phyloP scores from a whole-genome alignment of 1,140 invertebrate species.

The Zaprionus inermis region DNA sequence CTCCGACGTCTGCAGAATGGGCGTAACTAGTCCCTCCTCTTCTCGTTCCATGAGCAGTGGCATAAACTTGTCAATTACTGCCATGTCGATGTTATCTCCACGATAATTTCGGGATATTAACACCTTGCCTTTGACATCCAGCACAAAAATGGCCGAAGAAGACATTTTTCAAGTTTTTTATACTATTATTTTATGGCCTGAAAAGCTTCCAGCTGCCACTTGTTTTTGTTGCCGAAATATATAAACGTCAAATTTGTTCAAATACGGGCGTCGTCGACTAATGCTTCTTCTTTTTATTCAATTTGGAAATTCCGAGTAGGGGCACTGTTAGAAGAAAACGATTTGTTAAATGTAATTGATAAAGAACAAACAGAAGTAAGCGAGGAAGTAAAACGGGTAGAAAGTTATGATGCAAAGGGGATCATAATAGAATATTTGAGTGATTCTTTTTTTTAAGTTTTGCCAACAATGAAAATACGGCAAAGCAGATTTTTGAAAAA shows the following conservation, averaged over 20 bases:
- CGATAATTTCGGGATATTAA: conserved; percentile 99
- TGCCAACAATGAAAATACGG: conserved; percentile 60
- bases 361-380: no score
- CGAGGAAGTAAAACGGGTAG: no score
- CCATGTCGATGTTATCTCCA: conserved; percentile 97
- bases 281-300: conserved; percentile 43
- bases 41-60: conserved; percentile 99
- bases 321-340: no score
- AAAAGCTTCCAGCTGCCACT: conserved; percentile 66
- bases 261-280: conserved; percentile 41
- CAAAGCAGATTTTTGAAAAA: conserved; percentile 72
- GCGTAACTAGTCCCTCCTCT: conserved; percentile 97
- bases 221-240: conserved; percentile 44
- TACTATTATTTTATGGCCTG: conserved; percentile 7
- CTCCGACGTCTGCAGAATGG: conserved; percentile 95
- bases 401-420: conserved; percentile 71
- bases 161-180: conserved; percentile 86
- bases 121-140: conserved; percentile 95
- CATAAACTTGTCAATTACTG: conserved; percentile 99
- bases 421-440: conserved; percentile 76
- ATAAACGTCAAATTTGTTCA: conserved; percentile 21
- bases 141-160: conserved; percentile 97
- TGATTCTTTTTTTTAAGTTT: conserved; percentile 76
- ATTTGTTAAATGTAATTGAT: no score
- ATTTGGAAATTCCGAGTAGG: conserved; percentile 28